phyloP scores from a whole-genome alignment of 1,140 invertebrate species.

The Drosophila neocordata region DNA sequence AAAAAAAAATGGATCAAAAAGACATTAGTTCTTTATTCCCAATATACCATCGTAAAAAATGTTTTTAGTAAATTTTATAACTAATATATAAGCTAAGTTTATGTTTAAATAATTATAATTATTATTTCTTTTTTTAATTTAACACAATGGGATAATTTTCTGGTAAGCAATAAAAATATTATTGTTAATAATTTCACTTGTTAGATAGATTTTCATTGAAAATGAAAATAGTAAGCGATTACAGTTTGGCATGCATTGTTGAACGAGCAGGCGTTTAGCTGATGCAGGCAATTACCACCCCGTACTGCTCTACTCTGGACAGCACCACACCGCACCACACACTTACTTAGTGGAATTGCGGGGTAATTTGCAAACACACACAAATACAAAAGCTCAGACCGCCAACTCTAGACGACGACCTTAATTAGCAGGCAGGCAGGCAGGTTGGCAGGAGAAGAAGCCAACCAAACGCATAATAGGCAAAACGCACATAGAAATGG shows the following conservation, averaged over 20 bases:
- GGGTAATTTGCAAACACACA: constrained; percentile 78
- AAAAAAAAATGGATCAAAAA: no score
- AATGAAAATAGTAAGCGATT: constrained; percentile 23
- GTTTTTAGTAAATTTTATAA: background rate
- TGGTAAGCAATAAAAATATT: background rate
- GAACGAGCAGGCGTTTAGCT: constrained; percentile 24
- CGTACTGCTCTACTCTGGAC: constrained; percentile 11
- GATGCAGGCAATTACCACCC: constrained; percentile 53
- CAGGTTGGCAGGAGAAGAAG: constrained; percentile 7
- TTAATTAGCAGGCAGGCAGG: constrained; percentile 64
- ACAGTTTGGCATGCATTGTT: constrained; percentile 55
- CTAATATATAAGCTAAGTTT: background rate
- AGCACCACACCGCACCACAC: constrained; percentile 7
- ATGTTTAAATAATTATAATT: no score
- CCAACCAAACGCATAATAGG: constrained; percentile 53
- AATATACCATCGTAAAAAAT: no score
- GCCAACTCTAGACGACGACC: constrained; percentile 60
- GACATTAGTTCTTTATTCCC: background rate
- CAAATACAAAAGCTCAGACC: constrained; percentile 48
- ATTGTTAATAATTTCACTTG: background rate
- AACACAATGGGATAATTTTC: background rate
- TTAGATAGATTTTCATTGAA: constrained; percentile 6
- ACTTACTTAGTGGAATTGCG: constrained; percentile 48
- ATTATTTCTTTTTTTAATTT: no score
- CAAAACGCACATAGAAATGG: constrained; percentile 57